Percentiles rank a stretch among this genome's conserved stretches.
phyloP scores from a whole-genome alignment of 2,113 vertebrate species.

The Rhinopomastus cyanomelas region DNA sequence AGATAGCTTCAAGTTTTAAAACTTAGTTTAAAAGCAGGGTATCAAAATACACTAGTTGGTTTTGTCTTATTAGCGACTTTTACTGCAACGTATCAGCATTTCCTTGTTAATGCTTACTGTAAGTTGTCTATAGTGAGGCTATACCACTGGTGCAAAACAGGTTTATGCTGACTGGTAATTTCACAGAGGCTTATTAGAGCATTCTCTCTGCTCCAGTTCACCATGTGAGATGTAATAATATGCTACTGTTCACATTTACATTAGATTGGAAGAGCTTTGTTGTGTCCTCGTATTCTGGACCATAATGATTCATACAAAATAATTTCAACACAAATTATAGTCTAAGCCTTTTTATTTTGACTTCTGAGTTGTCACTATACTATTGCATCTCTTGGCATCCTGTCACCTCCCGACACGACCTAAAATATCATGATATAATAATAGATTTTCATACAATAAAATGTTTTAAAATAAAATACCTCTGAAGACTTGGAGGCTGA shows the following conservation, averaged over 20 bases:
- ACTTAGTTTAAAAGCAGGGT: neutral
- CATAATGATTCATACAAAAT: neutral
- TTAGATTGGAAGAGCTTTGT: neutral
- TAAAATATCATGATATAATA: neutral
- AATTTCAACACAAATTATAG: neutral
- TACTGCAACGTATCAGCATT: slow-evolving; percentile 25
- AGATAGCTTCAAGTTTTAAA: neutral
- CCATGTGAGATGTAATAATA: neutral
- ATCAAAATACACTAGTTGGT: neutral
- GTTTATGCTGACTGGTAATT: neutral
- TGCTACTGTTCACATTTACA: neutral
- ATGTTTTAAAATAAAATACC: neutral
- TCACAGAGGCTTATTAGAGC: neutral
- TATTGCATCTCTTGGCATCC: neutral
- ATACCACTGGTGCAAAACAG: neutral
- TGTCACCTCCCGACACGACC: neutral
- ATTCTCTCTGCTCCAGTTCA: neutral
- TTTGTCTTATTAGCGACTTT: neutral
- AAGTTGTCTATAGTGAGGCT: neutral
- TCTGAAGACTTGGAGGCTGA: neutral
- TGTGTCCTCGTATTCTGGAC: neutral
- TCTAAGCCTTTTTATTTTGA: neutral
- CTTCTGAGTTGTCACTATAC: neutral
- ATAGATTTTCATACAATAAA: neutral
- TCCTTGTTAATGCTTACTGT: neutral